Evolutionary conservation across 1,140 invertebrate species (phyloP).

Genomic region (Magallana ariakensis): DNA sequence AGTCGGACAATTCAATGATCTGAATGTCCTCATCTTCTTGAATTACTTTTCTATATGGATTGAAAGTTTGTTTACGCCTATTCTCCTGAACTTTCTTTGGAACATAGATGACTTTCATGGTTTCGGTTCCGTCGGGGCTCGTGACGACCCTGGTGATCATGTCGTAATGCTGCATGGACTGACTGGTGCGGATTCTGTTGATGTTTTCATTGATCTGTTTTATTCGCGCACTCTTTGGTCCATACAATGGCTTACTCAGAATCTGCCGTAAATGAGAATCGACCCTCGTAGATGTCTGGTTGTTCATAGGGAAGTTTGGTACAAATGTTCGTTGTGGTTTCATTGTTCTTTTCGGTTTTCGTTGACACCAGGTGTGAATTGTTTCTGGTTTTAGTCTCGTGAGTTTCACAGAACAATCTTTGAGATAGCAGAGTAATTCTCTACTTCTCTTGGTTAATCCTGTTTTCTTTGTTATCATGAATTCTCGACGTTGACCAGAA

Average conservation of each 20-base stretch:
- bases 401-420: conserved; percentile 61
- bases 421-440: conserved; percentile 55
- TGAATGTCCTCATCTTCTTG: conserved; percentile 49
- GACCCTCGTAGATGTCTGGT: conserved; percentile 3
- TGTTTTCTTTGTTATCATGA: conserved; percentile 62
- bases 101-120: conserved; percentile 52
- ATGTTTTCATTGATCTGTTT: conserved; percentile 55
- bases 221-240: conserved; percentile 50
- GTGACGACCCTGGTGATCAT: conserved; percentile 52
- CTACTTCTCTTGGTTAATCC: conserved; percentile 65
- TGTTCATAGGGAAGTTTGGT: neutral
- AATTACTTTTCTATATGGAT: conserved; percentile 22
- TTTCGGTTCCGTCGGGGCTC: conserved; percentile 53
- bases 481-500: conserved; percentile 60
- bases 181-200: conserved; percentile 16
- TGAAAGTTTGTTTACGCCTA: conserved; percentile 54
- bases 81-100: conserved; percentile 13
- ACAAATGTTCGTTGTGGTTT: conserved; percentile 21
- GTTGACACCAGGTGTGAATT: conserved; percentile 61
- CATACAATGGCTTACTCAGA: conserved; percentile 45
- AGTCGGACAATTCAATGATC: conserved; percentile 56
- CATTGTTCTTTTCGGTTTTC: conserved; percentile 42
- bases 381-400: conserved; percentile 58
- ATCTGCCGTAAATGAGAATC: conserved; percentile 50
- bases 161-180: conserved; percentile 33